phyloP scores from a whole-genome alignment of 2,797 vertebrate species.

The Benthosema pterotum region DNA sequence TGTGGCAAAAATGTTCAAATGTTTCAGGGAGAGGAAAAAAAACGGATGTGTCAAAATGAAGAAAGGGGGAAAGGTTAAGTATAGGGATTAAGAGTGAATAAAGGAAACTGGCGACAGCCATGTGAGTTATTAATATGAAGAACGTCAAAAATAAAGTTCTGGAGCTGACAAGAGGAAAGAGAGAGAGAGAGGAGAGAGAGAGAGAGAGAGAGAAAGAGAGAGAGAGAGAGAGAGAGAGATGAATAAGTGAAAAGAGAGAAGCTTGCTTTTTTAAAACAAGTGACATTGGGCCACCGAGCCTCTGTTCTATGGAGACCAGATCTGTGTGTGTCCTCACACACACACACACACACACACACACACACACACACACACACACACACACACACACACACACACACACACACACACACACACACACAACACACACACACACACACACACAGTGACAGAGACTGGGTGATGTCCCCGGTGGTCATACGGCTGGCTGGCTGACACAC shows the following conservation, averaged over 20 bases:
- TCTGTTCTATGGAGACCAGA: constrained; percentile 33
- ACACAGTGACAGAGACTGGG: constrained; percentile 41
- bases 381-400: constrained; percentile 21
- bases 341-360: constrained; percentile 3
- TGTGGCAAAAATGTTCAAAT: too few species aligned
- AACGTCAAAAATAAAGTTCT: too few species aligned
- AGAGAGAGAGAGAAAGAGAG: background rate
- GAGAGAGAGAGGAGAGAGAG: too few species aligned
- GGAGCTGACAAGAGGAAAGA: too few species aligned
- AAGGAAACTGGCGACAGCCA: too few species aligned
- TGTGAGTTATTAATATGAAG: too few species aligned
- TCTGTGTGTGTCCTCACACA: constrained; percentile 60
- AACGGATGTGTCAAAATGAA: too few species aligned
- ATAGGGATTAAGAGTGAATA: too few species aligned
- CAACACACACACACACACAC: background rate
- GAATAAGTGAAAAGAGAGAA: constrained; percentile 25
- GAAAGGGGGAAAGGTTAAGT: too few species aligned
- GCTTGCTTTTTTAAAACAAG: constrained; percentile 34
- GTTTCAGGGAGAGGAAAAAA: too few species aligned
- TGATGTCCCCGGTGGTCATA: constrained; percentile 57
- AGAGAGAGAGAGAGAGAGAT: background rate
- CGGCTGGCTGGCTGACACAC: constrained; percentile 39
- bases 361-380: constrained; percentile 65
- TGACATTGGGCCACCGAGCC: constrained; percentile 45
- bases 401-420: constrained; percentile 20